phyloP scores from a whole-genome alignment of 2,797 vertebrate species.

The Myiotriccus ornatus region DNA sequence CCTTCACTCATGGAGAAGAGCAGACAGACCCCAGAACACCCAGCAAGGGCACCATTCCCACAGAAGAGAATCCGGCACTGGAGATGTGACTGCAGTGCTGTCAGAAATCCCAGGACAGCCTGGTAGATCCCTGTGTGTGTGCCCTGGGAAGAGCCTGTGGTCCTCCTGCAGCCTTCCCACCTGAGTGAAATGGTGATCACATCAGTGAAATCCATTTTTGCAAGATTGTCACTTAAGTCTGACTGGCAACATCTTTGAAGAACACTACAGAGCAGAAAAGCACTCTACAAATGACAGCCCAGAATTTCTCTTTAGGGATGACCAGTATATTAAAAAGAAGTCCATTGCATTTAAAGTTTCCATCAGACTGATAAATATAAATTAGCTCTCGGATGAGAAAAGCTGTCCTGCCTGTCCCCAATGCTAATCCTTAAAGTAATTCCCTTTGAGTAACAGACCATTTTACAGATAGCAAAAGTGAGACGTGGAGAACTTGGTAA shows the following conservation, averaged over 20 bases:
- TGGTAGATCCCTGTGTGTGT: rapidly evolving
- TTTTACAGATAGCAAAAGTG: neutral
- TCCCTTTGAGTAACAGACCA: neutral
- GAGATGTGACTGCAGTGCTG: neutral
- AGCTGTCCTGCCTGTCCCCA: neutral
- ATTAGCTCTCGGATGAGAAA: neutral
- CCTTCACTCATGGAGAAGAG: neutral
- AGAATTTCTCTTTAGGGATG: neutral
- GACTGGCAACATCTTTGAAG: neutral
- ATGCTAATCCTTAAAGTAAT: neutral
- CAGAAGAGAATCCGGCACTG: neutral
- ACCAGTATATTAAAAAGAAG: no score
- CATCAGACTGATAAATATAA: neutral
- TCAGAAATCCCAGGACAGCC: neutral
- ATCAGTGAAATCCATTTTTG: neutral
- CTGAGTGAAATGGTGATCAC: neutral
- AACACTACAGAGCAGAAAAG: neutral
- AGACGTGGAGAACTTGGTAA: neutral
- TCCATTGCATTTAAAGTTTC: neutral
- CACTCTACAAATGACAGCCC: rapidly evolving
- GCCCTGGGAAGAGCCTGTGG: neutral
- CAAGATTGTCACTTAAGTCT: neutral
- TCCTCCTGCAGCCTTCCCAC: neutral
- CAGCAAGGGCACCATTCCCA: neutral
- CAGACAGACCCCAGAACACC: neutral